These are phyloP conservation scores for Allobates femoralis DNA, from an alignment of 2,797 vertebrate species.

Conservation along the genomic window DNA sequence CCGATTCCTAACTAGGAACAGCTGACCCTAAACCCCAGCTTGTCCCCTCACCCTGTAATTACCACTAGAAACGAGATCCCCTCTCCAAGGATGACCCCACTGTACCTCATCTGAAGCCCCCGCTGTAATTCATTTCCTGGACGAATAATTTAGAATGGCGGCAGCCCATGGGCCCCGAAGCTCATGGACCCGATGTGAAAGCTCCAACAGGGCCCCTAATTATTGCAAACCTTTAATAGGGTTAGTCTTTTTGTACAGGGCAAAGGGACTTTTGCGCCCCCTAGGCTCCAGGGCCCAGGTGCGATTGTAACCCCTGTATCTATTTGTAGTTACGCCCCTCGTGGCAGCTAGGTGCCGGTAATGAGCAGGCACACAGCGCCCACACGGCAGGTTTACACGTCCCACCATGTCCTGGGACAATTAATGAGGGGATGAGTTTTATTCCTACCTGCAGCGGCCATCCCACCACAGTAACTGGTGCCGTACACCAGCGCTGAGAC, in stretches of 20 bases:
- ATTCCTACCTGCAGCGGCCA: conserved; percentile 81
- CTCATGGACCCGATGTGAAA: too few species aligned
- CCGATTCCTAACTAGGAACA: background rate
- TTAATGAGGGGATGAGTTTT: conserved; percentile 7
- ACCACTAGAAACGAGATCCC: background rate
- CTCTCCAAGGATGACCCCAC: background rate
- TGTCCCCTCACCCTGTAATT: background rate
- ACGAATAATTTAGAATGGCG: background rate
- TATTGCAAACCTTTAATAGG: too few species aligned
- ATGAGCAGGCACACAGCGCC: background rate
- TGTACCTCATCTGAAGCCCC: background rate
- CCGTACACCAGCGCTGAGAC: background rate
- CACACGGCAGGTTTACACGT: background rate
- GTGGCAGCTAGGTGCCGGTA: background rate
- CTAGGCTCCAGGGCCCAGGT: too few species aligned
- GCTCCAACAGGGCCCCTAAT: too few species aligned
- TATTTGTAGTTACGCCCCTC: too few species aligned
- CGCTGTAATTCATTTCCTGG: background rate
- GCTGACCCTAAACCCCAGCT: background rate
- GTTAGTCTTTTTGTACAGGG: too few species aligned
- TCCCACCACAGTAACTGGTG: conserved; percentile 73
- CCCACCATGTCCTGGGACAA: background rate
- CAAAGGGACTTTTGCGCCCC: too few species aligned
- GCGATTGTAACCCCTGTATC: too few species aligned
- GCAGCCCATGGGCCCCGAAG: too few species aligned